A percentile compares a stretch with the other conserved stretches of the same genome.
These are phyloP conservation scores for Chrysomela aeneicollis DNA, from an alignment of 2,888 invertebrate genomes.

Conservation along the genomic window DNA sequence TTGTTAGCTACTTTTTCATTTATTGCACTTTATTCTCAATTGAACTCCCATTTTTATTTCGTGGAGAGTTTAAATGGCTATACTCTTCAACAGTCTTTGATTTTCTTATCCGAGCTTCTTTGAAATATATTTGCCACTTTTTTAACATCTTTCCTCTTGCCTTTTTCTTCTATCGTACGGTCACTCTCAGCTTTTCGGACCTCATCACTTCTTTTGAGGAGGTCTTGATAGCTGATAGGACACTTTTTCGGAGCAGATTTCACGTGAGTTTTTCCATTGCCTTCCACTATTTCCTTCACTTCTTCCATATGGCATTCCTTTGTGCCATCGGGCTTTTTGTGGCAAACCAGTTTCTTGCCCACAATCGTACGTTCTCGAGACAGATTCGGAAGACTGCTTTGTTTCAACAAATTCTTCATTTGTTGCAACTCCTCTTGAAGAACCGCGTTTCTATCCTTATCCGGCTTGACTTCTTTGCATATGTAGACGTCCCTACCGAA, in stretches of 20 bases:
- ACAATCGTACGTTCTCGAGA: neutral
- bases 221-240: slow-evolving; percentile 24
- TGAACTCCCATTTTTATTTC: no score
- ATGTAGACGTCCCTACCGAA: slow-evolving; percentile 23
- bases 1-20: no score
- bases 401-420: slow-evolving; percentile 6
- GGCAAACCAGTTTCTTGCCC: slow-evolving; percentile 10
- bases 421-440: slow-evolving; percentile 12
- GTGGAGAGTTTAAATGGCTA: no score
- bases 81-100: neutral
- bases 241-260: neutral
- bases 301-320: slow-evolving; percentile 5
- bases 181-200: slow-evolving; percentile 1
- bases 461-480: slow-evolving; percentile 23
- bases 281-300: slow-evolving; percentile 18
- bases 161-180: neutral
- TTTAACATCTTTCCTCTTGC: neutral
- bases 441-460: neutral
- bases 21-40: no score
- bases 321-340: neutral
- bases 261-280: neutral
- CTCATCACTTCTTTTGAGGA: slow-evolving; percentile 24
- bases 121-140: neutral
- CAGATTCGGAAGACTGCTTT: neutral
- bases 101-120: neutral